A percentile compares a stretch with the other conserved stretches of the same genome.
Evolutionary conservation across 2,888 invertebrate genomes (phyloP).

Genomic region (Sarcophaga variegata): DNA sequence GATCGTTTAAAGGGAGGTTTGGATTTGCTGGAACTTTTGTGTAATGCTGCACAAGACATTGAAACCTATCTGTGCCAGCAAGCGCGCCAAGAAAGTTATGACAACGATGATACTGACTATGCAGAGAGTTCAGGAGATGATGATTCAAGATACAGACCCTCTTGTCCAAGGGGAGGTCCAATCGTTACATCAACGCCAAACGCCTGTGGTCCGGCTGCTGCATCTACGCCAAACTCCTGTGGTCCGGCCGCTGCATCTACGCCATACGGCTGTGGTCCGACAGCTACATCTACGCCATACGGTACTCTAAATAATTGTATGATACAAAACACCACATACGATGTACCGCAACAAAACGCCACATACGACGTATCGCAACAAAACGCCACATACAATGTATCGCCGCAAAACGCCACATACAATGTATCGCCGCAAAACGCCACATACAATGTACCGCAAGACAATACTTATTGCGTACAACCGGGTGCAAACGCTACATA

Average conservation of each 20-base stretch:
- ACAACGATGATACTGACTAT: background rate
- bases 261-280: background rate
- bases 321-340: no score
- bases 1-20: slow-evolving; percentile 57
- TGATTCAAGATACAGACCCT: no score
- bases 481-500: slow-evolving; percentile 15
- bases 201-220: background rate
- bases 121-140: no score
- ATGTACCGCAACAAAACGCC: background rate
- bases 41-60: slow-evolving; percentile 74
- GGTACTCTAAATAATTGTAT: no score
- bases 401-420: background rate
- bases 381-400: no score
- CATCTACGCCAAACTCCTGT: background rate
- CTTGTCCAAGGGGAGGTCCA: background rate
- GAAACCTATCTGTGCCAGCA: slow-evolving; percentile 69
- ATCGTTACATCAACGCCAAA: background rate
- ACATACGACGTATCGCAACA: background rate
- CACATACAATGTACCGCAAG: slow-evolving; percentile 8
- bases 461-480: slow-evolving; percentile 1
- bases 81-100: background rate
- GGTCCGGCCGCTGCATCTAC: background rate
- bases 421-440: background rate
- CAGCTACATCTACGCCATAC: background rate
- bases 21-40: slow-evolving; percentile 75